Percentiles rank a stretch among this genome's conserved stretches.
Conservation (phyloP, 1,140 invertebrate species). For the Caerostris darwini region DNA sequence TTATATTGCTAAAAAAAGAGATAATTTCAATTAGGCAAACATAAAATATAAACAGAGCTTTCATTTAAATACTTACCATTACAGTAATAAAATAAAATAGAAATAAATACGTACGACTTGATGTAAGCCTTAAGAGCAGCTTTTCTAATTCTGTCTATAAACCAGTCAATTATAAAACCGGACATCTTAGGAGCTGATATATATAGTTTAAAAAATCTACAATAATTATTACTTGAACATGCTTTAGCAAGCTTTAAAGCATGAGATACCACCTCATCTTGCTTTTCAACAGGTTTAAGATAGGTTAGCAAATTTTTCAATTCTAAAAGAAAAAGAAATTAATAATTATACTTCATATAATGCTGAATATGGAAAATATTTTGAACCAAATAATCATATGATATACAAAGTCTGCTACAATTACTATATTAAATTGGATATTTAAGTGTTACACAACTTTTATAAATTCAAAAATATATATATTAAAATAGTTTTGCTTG, state of each 20-base stretch:
- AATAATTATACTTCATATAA: background rate
- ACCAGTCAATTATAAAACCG: slow-evolving; percentile 98
- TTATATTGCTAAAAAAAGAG: background rate
- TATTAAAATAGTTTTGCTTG: too few species aligned
- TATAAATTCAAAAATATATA: too few species aligned
- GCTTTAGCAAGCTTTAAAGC: slow-evolving; percentile 93
- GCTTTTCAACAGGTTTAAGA: slow-evolving; percentile 89
- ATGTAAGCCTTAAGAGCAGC: slow-evolving; percentile 94
- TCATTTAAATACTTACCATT: slow-evolving; percentile 46
- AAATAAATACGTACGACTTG: slow-evolving; percentile 93
- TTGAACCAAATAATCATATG: background rate
- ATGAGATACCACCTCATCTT: slow-evolving; percentile 92
- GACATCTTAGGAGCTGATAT: slow-evolving; percentile 94
- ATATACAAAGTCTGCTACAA: too few species aligned
- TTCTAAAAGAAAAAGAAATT: slow-evolving; percentile 87
- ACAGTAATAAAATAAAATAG: slow-evolving; percentile 49
- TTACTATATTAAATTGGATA: too few species aligned
- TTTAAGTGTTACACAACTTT: too few species aligned
- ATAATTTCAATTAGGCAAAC: slow-evolving; percentile 77
- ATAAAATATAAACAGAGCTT: background rate
- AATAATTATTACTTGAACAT: slow-evolving; percentile 95
- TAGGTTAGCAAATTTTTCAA: slow-evolving; percentile 93
- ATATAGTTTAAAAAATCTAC: slow-evolving; percentile 95
- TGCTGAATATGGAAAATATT: slow-evolving; percentile 22
- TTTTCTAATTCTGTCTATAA: slow-evolving; percentile 95